phyloP scores from a whole-genome alignment of 2,888 invertebrate species.

The Plagiodera versicolora region DNA sequence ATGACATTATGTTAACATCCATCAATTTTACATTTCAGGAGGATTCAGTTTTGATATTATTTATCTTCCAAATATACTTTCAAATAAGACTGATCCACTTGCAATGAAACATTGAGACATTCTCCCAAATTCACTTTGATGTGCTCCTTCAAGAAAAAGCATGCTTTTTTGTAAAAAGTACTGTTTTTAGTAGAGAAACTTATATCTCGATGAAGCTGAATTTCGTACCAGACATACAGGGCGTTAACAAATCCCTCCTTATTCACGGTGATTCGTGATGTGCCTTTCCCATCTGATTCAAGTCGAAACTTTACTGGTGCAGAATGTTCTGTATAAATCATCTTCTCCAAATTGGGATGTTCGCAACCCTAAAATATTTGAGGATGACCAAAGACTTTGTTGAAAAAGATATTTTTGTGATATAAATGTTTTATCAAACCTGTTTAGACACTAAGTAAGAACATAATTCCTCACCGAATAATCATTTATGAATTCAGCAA shows the following conservation, averaged over 20 bases:
- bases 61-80: constrained; percentile 23
- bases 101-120: constrained; percentile 42
- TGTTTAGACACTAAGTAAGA: too few relatives aligned
- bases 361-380: constrained; percentile 52
- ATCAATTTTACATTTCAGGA: too few relatives aligned
- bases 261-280: constrained; percentile 39
- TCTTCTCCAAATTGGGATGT: constrained; percentile 58
- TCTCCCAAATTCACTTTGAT: constrained; percentile 46
- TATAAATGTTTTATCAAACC: too few relatives aligned
- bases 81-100: constrained; percentile 34
- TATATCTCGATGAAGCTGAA: constrained; percentile 54
- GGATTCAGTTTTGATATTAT: too few relatives aligned
- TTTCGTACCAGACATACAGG: constrained; percentile 61
- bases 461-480: constrained; percentile 59
- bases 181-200: constrained; percentile 53
- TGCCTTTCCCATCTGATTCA: constrained; percentile 32
- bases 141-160: constrained; percentile 55
- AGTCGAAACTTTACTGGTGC: constrained; percentile 40
- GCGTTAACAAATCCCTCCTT: constrained; percentile 56
- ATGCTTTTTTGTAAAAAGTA: constrained; percentile 57
- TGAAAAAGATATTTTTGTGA: too few relatives aligned
- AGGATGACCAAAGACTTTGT: too few relatives aligned
- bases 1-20: too few relatives aligned
- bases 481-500: constrained; percentile 61
- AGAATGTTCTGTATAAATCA: constrained; percentile 55